These are phyloP conservation scores for Apocheima hispidaria DNA, from an alignment of 2,888 invertebrate species.

Conservation along the genomic window DNA sequence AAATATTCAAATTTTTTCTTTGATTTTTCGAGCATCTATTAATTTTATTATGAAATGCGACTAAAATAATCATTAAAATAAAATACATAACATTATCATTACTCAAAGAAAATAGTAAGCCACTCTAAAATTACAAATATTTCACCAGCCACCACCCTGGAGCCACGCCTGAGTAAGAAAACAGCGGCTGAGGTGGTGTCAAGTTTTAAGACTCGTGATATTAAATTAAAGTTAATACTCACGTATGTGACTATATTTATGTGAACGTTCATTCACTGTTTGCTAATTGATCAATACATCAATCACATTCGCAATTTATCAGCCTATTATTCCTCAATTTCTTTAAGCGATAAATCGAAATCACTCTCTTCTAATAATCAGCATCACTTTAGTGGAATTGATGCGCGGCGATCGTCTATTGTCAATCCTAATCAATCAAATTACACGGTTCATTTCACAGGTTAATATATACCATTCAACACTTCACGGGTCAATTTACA, in stretches of 20 bases:
- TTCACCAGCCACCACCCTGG: no score
- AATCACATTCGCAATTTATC: conserved; percentile 11
- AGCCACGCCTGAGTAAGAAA: no score
- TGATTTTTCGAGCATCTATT: no score
- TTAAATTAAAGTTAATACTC: no score
- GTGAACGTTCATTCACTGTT: neutral
- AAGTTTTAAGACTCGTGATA: no score
- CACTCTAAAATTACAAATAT: no score
- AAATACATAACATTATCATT: no score
- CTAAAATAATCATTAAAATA: no score
- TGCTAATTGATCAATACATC: conserved; percentile 1
- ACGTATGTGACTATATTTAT: neutral
- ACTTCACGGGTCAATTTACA: conserved; percentile 25
- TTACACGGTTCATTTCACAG: conserved; percentile 26
- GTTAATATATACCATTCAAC: conserved; percentile 26
- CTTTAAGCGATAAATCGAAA: neutral
- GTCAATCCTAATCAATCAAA: conserved; percentile 43
- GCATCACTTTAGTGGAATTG: conserved; percentile 15
- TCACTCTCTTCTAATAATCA: conserved; percentile 9
- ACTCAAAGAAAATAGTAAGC: no score
- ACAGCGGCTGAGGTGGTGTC: no score
- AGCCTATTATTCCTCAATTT: conserved; percentile 6
- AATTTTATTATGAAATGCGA: no score
- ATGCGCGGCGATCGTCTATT: conserved; percentile 30
- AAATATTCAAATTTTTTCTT: no score